Evolutionary conservation across 2,888 invertebrate species (phyloP), one percentile per base, ranked within the genome.

Genomic region (Drosophila prolongata): DNA sequence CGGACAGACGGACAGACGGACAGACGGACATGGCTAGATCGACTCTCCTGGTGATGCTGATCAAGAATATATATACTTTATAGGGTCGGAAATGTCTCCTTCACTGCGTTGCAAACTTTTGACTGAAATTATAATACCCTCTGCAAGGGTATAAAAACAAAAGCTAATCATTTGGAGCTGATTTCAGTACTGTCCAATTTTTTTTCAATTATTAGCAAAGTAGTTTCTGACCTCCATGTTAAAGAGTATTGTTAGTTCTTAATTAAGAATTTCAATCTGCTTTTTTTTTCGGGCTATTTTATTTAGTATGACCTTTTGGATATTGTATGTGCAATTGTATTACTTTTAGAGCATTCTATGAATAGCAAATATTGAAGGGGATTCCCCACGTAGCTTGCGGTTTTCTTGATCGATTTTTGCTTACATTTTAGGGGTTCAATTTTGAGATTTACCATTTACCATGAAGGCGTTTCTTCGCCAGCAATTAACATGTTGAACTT

Each of bases 401-500:
- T 44, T 44, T 44, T 19, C 44, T 24, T 44, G 44, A 19, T 24
- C 24, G 11, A 13, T 24, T 44, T 24, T 6, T 13, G 13, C 24
- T 13, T 6, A 3, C 13, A 6, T 24, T 24, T 44, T 13, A 2
- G 19, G 43, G 4, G 19, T 43, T 16, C 43, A 24, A 19, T 24
- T 46, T 11, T 8, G 38, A 19, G 19, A 30, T 34, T 34, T 42
- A 57, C 58, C 19, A 34, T 13, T 24, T 60, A 43, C 72, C 72
- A 16, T 61, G 75, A 75, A 75, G 75, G 60, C 75, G 61, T 75
- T 70, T 60, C 46, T 56, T 44, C 27, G 69, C 42, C 68, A 53
- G 60, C 75, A 75, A 75, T 75, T 69, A 87, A 74, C 79, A 75
- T 59, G 68, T 79, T 76, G 75, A 84, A 79, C 81, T 81, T 76